Evolutionary conservation across 2,888 invertebrate species (phyloP).

Genomic region (Drosophila percnosoma): DNA sequence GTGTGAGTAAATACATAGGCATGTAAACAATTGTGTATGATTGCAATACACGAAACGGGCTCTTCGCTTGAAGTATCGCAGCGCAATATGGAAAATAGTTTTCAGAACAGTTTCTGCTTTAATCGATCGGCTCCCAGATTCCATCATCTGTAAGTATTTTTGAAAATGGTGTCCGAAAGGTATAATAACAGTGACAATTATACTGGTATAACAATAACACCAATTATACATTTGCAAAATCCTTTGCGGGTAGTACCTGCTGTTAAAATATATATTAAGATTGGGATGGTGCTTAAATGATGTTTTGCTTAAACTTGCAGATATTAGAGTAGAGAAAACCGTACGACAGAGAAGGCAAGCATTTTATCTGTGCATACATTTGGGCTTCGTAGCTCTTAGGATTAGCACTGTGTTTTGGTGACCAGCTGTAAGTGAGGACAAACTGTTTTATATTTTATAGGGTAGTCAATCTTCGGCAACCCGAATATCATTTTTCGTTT

Average conservation of each 20-base stretch:
- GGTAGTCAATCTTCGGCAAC: conserved; percentile 1
- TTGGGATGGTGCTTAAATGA: no score
- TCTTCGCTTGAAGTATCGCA: not conserved
- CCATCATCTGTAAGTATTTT: not conserved
- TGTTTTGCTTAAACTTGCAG: not conserved
- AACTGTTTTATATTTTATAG: not conserved
- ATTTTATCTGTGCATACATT: not conserved
- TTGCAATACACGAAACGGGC: not conserved
- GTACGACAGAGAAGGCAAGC: not conserved
- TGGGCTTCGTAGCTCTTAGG: not conserved
- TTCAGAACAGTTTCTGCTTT: not conserved
- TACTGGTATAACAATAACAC: no score
- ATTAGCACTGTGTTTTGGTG: not conserved
- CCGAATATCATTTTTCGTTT: not conserved
- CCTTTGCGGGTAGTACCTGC: no score
- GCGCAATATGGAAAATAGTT: not conserved
- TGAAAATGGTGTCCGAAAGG: not conserved
- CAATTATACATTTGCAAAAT: not conserved
- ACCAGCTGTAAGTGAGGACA: not conserved
- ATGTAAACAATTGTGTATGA: not conserved
- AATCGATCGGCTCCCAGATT: not conserved
- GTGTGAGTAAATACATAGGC: not conserved
- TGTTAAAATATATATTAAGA: no score
- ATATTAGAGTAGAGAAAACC: not conserved
- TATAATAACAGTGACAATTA: not conserved